Evolutionary conservation across 2,113 vertebrate species (phyloP).

Genomic region (Entomyzon cyanotis): DNA sequence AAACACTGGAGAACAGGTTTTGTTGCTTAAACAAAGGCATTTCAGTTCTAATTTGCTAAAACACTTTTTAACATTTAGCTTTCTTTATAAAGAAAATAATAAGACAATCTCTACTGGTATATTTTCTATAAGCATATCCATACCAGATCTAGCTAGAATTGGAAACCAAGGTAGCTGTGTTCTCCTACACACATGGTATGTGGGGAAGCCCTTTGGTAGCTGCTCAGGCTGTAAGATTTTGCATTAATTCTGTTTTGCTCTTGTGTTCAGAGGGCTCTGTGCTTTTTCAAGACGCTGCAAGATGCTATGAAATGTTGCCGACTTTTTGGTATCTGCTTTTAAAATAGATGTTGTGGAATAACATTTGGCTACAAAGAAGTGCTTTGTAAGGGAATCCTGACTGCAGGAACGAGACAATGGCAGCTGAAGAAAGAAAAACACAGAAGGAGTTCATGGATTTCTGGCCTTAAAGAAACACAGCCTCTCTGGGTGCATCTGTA

Average conservation of each 20-base stretch:
- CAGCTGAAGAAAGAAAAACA: not conserved
- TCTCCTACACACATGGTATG: not conserved
- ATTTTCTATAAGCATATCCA: not conserved
- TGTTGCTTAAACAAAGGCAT: slow-evolving; percentile 54
- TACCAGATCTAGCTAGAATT: not conserved
- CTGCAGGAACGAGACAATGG: not conserved
- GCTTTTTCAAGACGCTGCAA: not conserved
- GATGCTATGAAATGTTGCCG: not conserved
- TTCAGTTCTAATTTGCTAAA: slow-evolving; percentile 59
- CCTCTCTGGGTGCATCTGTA: not conserved
- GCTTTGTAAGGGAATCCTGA: not conserved
- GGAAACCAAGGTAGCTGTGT: not conserved
- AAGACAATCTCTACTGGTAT: not conserved
- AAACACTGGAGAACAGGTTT: slow-evolving; percentile 23
- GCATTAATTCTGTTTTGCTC: not conserved
- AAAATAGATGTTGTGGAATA: not conserved
- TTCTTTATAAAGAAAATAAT: slow-evolving; percentile 26
- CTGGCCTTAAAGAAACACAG: not conserved
- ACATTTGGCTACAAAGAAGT: not conserved
- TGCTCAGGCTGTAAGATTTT: not conserved
- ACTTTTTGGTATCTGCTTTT: not conserved
- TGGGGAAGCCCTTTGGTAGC: not conserved
- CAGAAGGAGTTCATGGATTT: not conserved
- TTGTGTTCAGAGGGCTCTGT: not conserved
- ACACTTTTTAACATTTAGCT: slow-evolving; percentile 12